Conservation (phyloP, 2,113 vertebrate genomes). For the Sminthopsis crassicaudata region DNA sequence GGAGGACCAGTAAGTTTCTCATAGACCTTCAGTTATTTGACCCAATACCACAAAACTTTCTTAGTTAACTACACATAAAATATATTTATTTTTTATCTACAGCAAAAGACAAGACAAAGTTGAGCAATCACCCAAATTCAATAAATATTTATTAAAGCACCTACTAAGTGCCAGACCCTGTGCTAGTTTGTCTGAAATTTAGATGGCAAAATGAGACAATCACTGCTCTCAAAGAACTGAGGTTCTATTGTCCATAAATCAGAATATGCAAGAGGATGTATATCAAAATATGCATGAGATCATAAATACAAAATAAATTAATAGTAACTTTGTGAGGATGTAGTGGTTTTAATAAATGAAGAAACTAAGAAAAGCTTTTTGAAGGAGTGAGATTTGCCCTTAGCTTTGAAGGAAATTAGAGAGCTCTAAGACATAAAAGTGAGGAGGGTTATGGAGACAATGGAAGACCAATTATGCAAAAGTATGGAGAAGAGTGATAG, state of each 20-base stretch:
- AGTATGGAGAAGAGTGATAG: not conserved
- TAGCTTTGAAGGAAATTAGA: not conserved
- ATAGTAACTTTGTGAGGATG: not conserved
- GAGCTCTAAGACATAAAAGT: not conserved
- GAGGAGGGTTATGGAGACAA: not conserved
- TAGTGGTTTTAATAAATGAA: not conserved
- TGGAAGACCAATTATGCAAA: not conserved
- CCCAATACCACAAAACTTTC: not conserved
- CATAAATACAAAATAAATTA: not conserved
- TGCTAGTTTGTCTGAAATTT: not conserved
- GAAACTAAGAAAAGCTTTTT: not conserved
- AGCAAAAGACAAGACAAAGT: not conserved
- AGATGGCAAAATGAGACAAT: not conserved
- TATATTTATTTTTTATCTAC: not conserved
- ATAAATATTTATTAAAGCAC: conserved; percentile 19
- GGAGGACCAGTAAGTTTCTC: not conserved
- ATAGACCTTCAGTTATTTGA: not conserved
- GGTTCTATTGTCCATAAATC: not conserved
- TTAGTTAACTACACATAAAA: not conserved
- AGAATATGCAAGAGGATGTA: not conserved
- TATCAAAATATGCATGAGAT: too few relatives aligned
- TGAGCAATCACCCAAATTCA: not conserved
- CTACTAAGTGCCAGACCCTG: not conserved
- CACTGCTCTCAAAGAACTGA: not conserved
- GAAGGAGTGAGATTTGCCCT: not conserved